Evolutionary conservation across 2,113 vertebrate genomes (phyloP).

Genomic region (Ranitomeya variabilis): DNA sequence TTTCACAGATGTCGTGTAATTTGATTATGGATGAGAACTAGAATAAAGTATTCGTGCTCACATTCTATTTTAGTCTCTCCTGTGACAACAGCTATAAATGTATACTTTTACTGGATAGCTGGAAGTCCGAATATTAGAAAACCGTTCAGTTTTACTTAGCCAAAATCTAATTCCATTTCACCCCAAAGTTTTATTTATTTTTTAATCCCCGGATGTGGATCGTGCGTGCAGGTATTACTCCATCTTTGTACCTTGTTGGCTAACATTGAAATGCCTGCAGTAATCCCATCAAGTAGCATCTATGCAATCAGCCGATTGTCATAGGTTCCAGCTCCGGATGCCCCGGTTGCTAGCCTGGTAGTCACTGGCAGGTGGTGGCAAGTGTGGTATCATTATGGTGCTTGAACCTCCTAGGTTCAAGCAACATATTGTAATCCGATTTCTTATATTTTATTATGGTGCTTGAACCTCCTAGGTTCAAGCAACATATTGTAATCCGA

Average conservation of each 20-base stretch:
- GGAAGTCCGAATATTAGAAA: not conserved
- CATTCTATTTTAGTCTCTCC: not conserved
- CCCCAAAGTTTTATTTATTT: not conserved
- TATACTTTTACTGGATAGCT: constrained; percentile 6
- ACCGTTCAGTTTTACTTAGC: not conserved
- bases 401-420: too few species aligned
- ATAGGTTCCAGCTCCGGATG: not conserved
- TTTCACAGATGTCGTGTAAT: constrained; percentile 32
- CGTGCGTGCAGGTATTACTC: not conserved
- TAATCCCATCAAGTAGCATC: not conserved
- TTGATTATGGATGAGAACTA: constrained; percentile 30
- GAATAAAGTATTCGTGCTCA: constrained; percentile 27
- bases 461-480: too few species aligned
- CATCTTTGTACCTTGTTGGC: not conserved
- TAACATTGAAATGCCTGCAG: not conserved
- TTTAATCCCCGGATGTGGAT: not conserved
- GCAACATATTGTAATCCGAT: too few species aligned
- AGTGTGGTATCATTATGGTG: not conserved
- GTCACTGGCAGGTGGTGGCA: not conserved
- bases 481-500: too few species aligned
- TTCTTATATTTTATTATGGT: too few species aligned
- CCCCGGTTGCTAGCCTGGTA: not conserved
- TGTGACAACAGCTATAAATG: constrained; percentile 16
- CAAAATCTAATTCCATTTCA: not conserved
- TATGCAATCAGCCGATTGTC: not conserved